Evolutionary conservation across 2,888 invertebrate species (phyloP).

Genomic region (Hipparchia semele): DNA sequence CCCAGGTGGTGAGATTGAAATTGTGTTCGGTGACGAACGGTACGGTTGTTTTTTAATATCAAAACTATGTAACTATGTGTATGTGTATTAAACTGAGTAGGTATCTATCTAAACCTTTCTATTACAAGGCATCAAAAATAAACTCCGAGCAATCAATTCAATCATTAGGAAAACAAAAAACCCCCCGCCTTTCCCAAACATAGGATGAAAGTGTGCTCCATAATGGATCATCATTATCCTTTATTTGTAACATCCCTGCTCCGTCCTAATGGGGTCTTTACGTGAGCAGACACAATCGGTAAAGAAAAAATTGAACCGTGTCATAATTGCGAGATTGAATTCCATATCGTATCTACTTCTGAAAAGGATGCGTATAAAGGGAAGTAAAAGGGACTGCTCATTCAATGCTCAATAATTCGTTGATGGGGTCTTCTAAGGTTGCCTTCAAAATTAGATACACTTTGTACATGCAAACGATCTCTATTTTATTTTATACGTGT

Average conservation of each 20-base stretch:
- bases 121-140: background rate
- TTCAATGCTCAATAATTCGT: background rate
- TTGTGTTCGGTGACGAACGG: too few species aligned
- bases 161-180: slow-evolving; percentile 23
- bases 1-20: too few species aligned
- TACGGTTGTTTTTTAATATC: too few species aligned
- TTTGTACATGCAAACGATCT: too few species aligned
- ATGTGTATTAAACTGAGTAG: too few species aligned
- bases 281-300: slow-evolving; percentile 15
- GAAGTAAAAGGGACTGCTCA: background rate
- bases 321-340: slow-evolving; percentile 3
- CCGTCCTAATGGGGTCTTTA: slow-evolving; percentile 17
- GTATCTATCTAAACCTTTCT: background rate
- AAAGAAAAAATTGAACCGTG: slow-evolving; percentile 12
- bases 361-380: background rate
- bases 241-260: slow-evolving; percentile 21
- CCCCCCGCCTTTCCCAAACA: slow-evolving; percentile 14
- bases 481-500: too few species aligned
- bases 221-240: slow-evolving; percentile 24
- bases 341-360: background rate
- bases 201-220: slow-evolving; percentile 18
- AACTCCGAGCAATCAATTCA: slow-evolving; percentile 7
- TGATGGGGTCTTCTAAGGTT: too few species aligned
- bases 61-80: too few species aligned
- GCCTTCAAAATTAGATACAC: too few species aligned